Percentiles rank a stretch among this genome's conserved stretches.
Evolutionary conservation across 2,797 vertebrate genomes (phyloP).

Genomic region (Tenualosa ilisha): DNA sequence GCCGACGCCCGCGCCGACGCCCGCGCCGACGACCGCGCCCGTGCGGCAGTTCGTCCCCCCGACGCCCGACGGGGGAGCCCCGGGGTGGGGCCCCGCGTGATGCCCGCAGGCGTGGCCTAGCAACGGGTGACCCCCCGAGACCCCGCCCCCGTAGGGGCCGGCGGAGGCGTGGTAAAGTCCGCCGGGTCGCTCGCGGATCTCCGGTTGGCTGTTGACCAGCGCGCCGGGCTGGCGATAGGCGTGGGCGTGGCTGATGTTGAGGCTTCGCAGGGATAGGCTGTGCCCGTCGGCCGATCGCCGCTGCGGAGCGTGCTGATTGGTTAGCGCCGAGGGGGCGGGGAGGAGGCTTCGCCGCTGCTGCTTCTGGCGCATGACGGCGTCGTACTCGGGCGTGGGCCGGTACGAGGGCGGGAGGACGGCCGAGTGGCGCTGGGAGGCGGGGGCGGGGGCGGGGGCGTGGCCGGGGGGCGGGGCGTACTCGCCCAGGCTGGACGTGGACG

Average conservation of each 20-base stretch:
- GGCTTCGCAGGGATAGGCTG: slow-evolving; percentile 92
- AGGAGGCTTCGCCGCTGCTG: slow-evolving; percentile 72
- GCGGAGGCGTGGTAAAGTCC: slow-evolving; percentile 74
- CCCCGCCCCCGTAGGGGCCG: slow-evolving; percentile 55
- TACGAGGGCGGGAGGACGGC: slow-evolving; percentile 96
- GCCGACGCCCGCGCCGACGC: slow-evolving; percentile 46
- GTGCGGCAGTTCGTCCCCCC: not conserved
- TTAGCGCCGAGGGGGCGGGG: not conserved
- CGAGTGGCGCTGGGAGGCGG: slow-evolving; percentile 88
- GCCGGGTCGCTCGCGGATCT: slow-evolving; percentile 78
- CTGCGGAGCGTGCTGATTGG: not conserved
- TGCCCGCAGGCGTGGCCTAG: slow-evolving; percentile 19
- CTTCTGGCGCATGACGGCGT: slow-evolving; percentile 94
- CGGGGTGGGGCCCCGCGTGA: slow-evolving; percentile 12
- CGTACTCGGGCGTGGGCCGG: slow-evolving; percentile 93
- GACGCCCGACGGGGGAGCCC: slow-evolving; percentile 27
- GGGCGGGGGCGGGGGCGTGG: slow-evolving; percentile 86
- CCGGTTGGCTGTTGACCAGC: slow-evolving; percentile 94
- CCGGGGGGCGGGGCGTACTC: slow-evolving; percentile 88
- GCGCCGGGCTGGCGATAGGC: slow-evolving; percentile 90
- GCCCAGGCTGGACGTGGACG: slow-evolving; percentile 82
- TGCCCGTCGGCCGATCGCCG: slow-evolving; percentile 78
- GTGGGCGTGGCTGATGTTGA: slow-evolving; percentile 90
- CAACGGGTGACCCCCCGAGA: slow-evolving; percentile 36
- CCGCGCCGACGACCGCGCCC: not conserved